Base-by-base conservation (phyloP, 2,797 vertebrate species). In the Hydrophis major region DNA sequence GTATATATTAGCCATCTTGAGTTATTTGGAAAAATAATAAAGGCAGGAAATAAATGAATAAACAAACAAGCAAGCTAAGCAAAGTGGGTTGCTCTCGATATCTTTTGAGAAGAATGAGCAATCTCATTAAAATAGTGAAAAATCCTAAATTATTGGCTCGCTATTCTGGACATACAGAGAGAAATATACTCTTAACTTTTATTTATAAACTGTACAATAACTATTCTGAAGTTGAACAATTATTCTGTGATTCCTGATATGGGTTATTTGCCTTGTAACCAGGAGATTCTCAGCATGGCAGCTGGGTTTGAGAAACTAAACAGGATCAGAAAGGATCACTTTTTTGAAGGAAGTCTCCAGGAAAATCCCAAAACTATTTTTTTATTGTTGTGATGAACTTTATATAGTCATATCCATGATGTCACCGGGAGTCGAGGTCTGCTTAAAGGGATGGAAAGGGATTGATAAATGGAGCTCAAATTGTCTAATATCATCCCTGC, bases 41-140 rank as follows among this genome's bases (percentile, higher is more conserved):
- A 66, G 61, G 61, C 12, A n/a, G 61, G 28, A 66, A 66, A 66
- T 66, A 66, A 66, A 66, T 4, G 27, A 66, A 66, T 55, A 55
- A 66, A 28, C 1, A 63, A 63, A 63, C 27, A 12, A 28, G 4
- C 27, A 28, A 63, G 27, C 61, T 27, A n/a, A n/a, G 63, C 63
- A 66, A 66, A 66, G 63, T n/a, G 27, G 28, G 63, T 69, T 69
- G 63, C 28, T 69, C 13, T 69, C 4, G 5, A 3, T 28, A 13
- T 1, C 61, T 37, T 74, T 83, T 92, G 63, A 53, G 69, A 13
- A 86, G 16, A 92, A 18, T 47, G 89, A 87, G 63, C 74, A 69
- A n/a, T 32, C 63, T 91, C 89, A 57, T 66, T 16, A 90, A 90
- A 90, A 14, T 37, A 88, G 83, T 90, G 57, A n/a, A 83, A 87